phyloP scores from a whole-genome alignment of 2,113 vertebrate species.

The Typhlomys cinereus region DNA sequence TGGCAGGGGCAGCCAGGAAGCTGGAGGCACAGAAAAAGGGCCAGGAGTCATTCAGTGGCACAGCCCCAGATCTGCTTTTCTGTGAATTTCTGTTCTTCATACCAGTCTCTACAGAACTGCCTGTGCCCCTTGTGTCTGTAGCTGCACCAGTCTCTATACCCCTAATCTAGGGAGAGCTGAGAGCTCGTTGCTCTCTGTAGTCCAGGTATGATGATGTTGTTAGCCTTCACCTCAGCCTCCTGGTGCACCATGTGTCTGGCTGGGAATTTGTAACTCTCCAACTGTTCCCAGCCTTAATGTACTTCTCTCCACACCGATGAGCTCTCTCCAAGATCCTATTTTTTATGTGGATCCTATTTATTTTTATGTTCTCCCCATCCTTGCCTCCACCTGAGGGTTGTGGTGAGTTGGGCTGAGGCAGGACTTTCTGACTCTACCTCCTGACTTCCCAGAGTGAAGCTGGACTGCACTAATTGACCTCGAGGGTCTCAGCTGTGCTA shows the following conservation, averaged over 20 bases:
- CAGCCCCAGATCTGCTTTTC: background rate
- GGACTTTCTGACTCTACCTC: background rate
- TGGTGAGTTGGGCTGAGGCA: background rate
- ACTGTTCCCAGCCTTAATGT: background rate
- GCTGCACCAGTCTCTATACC: background rate
- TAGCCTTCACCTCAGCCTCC: background rate
- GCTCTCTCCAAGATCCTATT: background rate
- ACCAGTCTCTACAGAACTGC: background rate
- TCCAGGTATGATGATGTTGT: background rate
- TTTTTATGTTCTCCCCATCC: background rate
- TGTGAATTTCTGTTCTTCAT: background rate
- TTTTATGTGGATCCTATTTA: conserved; percentile 15
- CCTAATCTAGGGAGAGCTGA: background rate
- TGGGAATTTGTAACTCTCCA: background rate
- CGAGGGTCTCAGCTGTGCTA: conserved; percentile 78
- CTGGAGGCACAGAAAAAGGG: background rate
- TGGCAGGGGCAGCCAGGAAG: background rate
- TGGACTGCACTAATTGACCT: conserved; percentile 74
- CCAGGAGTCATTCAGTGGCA: too few species aligned
- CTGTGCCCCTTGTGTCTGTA: accelerated
- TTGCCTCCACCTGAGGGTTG: background rate
- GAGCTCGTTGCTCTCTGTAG: background rate
- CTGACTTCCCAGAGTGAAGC: conserved; percentile 2
- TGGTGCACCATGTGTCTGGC: background rate
- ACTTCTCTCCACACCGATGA: background rate